These are phyloP conservation scores for Melanotus villosus DNA, from an alignment of 2,888 invertebrate genomes.

Conservation along the genomic window DNA sequence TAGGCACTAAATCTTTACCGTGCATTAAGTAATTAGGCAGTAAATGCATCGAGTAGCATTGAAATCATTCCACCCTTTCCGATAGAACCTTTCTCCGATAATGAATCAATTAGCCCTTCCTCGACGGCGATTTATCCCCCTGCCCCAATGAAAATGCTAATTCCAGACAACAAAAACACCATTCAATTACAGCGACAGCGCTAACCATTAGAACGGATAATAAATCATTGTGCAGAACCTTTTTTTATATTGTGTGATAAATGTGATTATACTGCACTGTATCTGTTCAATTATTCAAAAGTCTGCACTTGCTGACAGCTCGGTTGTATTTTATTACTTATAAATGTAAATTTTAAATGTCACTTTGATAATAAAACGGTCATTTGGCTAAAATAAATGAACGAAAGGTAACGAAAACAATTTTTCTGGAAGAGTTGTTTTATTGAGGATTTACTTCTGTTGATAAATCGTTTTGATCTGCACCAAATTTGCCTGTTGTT, in stretches of 20 bases:
- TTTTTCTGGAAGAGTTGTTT: too few relatives aligned
- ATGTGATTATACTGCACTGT: slow-evolving; percentile 29
- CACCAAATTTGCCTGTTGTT: too few relatives aligned
- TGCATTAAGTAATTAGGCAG: slow-evolving; percentile 16
- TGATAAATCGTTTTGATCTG: too few relatives aligned
- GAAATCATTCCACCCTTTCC: slow-evolving; percentile 14
- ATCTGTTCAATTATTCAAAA: slow-evolving; percentile 41
- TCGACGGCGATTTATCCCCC: slow-evolving; percentile 47
- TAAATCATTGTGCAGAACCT: slow-evolving; percentile 37
- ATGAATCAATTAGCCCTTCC: slow-evolving; percentile 54
- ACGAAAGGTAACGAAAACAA: background rate
- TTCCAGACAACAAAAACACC: slow-evolving; percentile 60
- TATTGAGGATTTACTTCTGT: too few relatives aligned
- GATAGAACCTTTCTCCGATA: slow-evolving; percentile 46
- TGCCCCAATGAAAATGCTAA: slow-evolving; percentile 57
- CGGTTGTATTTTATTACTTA: slow-evolving; percentile 23
- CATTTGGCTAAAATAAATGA: slow-evolving; percentile 10
- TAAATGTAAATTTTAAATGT: slow-evolving; percentile 17
- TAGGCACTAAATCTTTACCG: background rate
- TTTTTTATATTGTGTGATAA: slow-evolving; percentile 39
- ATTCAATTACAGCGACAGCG: slow-evolving; percentile 59
- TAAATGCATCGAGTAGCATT: slow-evolving; percentile 22
- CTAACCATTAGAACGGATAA: slow-evolving; percentile 39
- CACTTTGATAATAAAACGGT: slow-evolving; percentile 17
- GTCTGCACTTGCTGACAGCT: slow-evolving; percentile 26